These are phyloP conservation scores for Lepus timidus DNA, from an alignment of 2,113 vertebrate genomes.

Conservation along the genomic window DNA sequence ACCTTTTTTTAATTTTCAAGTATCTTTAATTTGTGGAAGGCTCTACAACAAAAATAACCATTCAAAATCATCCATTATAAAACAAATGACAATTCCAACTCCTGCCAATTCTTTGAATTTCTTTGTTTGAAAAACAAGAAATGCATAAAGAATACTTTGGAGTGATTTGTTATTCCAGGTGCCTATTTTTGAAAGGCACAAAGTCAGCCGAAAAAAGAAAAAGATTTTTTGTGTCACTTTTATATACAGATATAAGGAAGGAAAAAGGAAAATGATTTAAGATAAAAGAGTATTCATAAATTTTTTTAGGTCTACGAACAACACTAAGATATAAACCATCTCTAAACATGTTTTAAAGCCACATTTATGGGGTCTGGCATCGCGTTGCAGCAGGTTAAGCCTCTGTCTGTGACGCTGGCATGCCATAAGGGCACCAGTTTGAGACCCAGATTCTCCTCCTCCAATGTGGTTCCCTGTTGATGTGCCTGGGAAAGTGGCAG, in stretches of 20 bases:
- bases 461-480: no score
- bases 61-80: background rate
- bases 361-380: background rate
- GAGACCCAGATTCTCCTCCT: no score
- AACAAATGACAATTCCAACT: conserved; percentile 67
- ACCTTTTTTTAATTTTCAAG: background rate
- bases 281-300: background rate
- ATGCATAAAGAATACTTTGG: conserved; percentile 20
- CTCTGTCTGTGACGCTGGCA: no score
- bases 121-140: conserved; percentile 63
- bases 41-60: background rate
- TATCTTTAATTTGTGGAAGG: background rate
- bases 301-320: background rate
- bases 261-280: background rate
- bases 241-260: background rate
- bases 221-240: background rate
- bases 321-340: background rate
- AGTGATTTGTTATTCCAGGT: conserved; percentile 73
- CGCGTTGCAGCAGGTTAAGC: no score
- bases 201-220: conserved; percentile 43
- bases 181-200: conserved; percentile 41
- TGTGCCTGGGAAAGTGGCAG: no score
- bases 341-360: background rate
- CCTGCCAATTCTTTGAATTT: conserved; percentile 70
- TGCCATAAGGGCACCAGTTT: no score